Conservation (phyloP, 1,140 invertebrate species). For the Cydia amplana region DNA sequence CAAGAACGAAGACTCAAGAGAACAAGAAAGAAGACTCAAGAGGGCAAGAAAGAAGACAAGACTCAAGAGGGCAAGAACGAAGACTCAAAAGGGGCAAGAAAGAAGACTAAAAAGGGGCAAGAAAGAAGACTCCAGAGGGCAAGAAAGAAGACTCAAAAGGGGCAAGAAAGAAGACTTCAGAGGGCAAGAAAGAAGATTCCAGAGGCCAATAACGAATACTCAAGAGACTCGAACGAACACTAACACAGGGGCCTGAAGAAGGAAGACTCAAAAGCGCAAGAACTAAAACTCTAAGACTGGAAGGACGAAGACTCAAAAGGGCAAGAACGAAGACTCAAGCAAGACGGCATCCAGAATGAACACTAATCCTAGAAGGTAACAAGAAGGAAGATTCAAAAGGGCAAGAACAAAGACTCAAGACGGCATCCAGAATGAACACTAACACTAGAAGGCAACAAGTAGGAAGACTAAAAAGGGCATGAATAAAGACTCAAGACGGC, state of each 20-base stretch:
- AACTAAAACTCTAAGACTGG: slow-evolving; percentile 31
- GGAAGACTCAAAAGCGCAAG: slow-evolving; percentile 31
- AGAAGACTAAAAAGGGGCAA: slow-evolving; percentile 27
- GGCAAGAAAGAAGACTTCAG: slow-evolving; percentile 33
- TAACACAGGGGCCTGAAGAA: too few relatives aligned
- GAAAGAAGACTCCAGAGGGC: slow-evolving; percentile 27
- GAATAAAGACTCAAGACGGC: too few relatives aligned
- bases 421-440: too few relatives aligned
- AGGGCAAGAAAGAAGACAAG: slow-evolving; percentile 20
- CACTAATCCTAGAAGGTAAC: too few relatives aligned
- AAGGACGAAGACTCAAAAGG: slow-evolving; percentile 26
- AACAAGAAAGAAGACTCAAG: slow-evolving; percentile 33
- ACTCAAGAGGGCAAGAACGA: slow-evolving; percentile 31
- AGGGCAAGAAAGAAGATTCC: slow-evolving; percentile 33
- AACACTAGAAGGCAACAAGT: too few relatives aligned
- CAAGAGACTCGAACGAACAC: slow-evolving; percentile 27
- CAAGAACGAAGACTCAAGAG: not conserved
- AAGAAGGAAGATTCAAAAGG: slow-evolving; percentile 35
- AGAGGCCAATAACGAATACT: slow-evolving; percentile 24
- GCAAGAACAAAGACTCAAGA: not conserved
- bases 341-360: too few relatives aligned
- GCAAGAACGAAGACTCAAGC: slow-evolving; percentile 33
- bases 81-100: not conserved
- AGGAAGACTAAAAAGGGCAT: too few relatives aligned
- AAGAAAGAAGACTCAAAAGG: slow-evolving; percentile 34